Conservation (phyloP, 2,797 vertebrate genomes). For the Nannoperca obscura region DNA sequence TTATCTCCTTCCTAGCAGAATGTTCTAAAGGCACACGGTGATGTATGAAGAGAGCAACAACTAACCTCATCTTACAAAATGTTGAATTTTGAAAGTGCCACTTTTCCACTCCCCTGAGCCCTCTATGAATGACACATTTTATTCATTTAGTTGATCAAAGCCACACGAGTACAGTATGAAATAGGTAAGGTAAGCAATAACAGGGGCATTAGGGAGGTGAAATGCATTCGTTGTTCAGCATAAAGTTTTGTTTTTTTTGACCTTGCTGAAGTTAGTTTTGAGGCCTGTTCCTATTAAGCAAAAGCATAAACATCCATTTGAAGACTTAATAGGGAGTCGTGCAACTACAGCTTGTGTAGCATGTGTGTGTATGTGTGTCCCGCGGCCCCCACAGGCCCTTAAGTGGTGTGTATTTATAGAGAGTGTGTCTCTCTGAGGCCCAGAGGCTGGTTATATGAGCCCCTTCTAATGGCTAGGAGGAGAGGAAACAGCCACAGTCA, state of each 20-base stretch:
- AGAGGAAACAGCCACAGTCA: slow-evolving; percentile 79
- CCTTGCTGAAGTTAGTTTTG: slow-evolving; percentile 59
- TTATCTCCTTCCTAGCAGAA: slow-evolving; percentile 63
- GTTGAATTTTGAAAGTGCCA: slow-evolving; percentile 55
- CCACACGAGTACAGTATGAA: slow-evolving; percentile 41
- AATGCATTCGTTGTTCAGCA: slow-evolving; percentile 35
- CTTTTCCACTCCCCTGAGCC: slow-evolving; percentile 32
- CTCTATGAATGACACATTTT: slow-evolving; percentile 41
- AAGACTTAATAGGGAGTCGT: slow-evolving; percentile 71
- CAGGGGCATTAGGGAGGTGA: slow-evolving; percentile 18
- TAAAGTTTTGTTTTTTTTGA: slow-evolving; percentile 54
- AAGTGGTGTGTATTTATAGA: slow-evolving; percentile 87
- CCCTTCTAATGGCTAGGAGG: slow-evolving; percentile 85
- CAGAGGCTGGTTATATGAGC: slow-evolving; percentile 86
- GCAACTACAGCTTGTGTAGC: slow-evolving; percentile 58
- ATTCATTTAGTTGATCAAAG: slow-evolving; percentile 67
- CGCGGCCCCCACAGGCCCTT: slow-evolving; percentile 81
- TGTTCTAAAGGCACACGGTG: slow-evolving; percentile 45
- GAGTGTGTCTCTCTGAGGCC: slow-evolving; percentile 82
- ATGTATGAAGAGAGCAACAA: slow-evolving; percentile 55
- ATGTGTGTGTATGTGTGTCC: slow-evolving; percentile 45
- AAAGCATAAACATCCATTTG: slow-evolving; percentile 78
- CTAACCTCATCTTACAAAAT: slow-evolving; percentile 56
- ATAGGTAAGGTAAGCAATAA: slow-evolving; percentile 56
- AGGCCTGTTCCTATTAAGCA: slow-evolving; percentile 64